Base-by-base conservation (phyloP, 2,797 vertebrate species). In the Lerista edwardsae region DNA sequence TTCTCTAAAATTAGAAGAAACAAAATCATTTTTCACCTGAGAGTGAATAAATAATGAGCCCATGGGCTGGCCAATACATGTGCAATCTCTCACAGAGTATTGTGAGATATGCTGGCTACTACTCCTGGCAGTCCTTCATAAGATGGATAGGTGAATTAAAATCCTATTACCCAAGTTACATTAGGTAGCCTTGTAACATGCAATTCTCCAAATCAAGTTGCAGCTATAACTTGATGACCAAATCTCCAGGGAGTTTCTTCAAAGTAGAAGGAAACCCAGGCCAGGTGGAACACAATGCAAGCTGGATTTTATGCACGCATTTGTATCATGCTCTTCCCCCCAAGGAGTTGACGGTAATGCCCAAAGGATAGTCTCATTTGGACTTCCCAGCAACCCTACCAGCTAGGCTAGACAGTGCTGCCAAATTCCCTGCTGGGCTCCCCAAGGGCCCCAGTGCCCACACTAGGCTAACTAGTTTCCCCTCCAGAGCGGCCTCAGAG, bases 161-260 rank as follows among this genome's bases (percentile, higher is more conserved):
- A 90, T 80, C 78, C 89, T 90, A 91, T 94, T 93, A 93, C 86
- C 69, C 86, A 74, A 0, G 0, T 85, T 90, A 90, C 82, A 72
- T 88, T 68, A 84, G 76, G n/a, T 62, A 88, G 82, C 75, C 87
- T 89, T 92, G 73, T 92, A 91, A 83, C 0, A 14, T 84, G 75
- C 57, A 93, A 91, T 93, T 93, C 92, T 87, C 72, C 83, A 91
- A 93, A 78, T 71, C 84, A 91, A 91, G 95, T 93, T 93, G 47
- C 85, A 82, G 44, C 80, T 83, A 1, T 74, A 80, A n/a, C 75
- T 89, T 86, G 84, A 91, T 72, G 89, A 80, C 36, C 65, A 87
- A 75, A 80, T 47, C 84, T 84, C 27, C 71, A 21, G 14, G 86
- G 44, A 86, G 59, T 2, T 2, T 88, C 84, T 91, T 72, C 68